These are phyloP conservation scores for Clarias fuscus DNA, from an alignment of 2,797 vertebrate genomes.

Conservation along the genomic window DNA sequence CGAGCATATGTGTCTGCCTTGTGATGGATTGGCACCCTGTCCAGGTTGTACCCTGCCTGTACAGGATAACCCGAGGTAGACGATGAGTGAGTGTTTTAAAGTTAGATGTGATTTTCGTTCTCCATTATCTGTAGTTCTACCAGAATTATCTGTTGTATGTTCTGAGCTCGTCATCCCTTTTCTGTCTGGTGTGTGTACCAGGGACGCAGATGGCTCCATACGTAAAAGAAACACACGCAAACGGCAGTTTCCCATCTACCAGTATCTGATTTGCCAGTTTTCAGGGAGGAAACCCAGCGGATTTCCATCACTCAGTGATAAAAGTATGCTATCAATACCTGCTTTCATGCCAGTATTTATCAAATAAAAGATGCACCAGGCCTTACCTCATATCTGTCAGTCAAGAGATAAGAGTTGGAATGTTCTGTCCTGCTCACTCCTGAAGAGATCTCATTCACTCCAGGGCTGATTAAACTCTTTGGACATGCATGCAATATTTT, in stretches of 20 bases:
- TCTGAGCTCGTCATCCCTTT: background rate
- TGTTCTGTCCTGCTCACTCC: background rate
- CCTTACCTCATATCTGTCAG: background rate
- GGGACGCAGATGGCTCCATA: background rate
- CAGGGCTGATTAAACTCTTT: background rate
- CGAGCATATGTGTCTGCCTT: no score
- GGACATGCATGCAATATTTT: background rate
- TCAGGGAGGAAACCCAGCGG: background rate
- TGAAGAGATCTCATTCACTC: background rate
- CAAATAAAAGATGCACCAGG: background rate
- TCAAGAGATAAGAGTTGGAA: conserved; percentile 6
- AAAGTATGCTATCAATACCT: background rate
- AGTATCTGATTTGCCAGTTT: background rate
- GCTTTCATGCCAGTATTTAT: conserved; percentile 5
- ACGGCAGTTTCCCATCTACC: background rate
- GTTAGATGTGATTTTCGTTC: background rate
- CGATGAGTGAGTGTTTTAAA: background rate
- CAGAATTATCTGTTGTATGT: background rate
- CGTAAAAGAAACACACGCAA: background rate
- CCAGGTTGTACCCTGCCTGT: no score
- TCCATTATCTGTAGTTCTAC: background rate
- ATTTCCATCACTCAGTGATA: background rate
- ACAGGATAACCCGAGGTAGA: no score
- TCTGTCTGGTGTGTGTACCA: background rate
- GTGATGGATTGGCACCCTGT: no score